Percentiles rank a stretch among this genome's conserved stretches.
Evolutionary conservation across 1,140 invertebrate genomes (phyloP).

Genomic region (Caenorhabditis elegans): DNA sequence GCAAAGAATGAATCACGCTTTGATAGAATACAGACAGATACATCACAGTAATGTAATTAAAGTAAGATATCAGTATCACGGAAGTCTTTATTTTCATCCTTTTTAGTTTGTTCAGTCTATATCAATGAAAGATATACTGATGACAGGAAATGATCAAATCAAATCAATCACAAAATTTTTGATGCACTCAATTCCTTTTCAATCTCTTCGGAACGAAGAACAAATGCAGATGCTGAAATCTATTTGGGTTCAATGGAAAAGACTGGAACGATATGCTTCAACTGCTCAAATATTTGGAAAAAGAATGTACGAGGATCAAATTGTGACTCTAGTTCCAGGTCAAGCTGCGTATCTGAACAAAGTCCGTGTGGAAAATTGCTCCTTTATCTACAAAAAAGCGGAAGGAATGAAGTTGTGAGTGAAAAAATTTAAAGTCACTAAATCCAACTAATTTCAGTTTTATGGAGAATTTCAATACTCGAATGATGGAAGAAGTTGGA

Average conservation of each 20-base stretch:
- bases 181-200: background rate
- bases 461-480: background rate
- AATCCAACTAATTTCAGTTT: background rate
- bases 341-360: background rate
- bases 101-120: background rate
- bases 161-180: conserved; percentile 10
- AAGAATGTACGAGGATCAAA: conserved; percentile 17
- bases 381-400: background rate
- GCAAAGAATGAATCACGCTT: conserved; percentile 17
- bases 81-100: background rate
- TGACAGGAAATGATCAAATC: conserved; percentile 19
- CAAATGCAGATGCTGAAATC: conserved; percentile 6
- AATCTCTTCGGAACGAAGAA: background rate
- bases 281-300: conserved; percentile 12
- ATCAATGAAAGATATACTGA: background rate
- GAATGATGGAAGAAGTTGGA: conserved; percentile 18
- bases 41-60: conserved; percentile 16
- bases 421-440: background rate
- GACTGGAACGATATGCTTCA: background rate
- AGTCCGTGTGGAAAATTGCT: background rate
- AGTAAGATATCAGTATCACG: background rate
- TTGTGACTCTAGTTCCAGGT: background rate
- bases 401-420: conserved; percentile 26
- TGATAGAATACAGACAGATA: conserved; percentile 1
- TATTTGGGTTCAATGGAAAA: conserved; percentile 2